Conservation (phyloP, 2,888 invertebrate genomes). For the Dasysyrphus albostriatus region DNA sequence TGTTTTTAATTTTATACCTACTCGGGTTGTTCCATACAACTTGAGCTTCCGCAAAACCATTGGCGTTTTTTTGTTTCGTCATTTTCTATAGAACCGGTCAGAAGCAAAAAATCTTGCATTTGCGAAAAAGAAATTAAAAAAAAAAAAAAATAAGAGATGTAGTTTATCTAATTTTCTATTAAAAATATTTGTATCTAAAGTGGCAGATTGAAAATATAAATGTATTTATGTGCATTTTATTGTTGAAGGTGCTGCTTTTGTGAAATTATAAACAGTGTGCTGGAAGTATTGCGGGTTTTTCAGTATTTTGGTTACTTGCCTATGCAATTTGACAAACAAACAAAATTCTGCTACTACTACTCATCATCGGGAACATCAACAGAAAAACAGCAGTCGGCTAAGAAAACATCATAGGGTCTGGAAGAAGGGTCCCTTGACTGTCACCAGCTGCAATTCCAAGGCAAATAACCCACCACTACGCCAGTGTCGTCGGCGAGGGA, state of each 20-base stretch:
- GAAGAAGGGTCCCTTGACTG: neutral
- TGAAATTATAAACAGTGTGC: constrained; percentile 50
- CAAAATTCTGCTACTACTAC: neutral
- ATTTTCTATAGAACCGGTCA: constrained; percentile 58
- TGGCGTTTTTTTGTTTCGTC: constrained; percentile 26
- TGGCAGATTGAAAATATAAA: neutral
- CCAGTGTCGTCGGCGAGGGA: neutral
- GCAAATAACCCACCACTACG: constrained; percentile 5
- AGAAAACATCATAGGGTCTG: constrained; percentile 16
- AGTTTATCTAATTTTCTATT: constrained; percentile 9
- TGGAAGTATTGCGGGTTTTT: constrained; percentile 41
- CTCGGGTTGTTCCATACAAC: constrained; percentile 18
- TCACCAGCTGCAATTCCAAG: neutral
- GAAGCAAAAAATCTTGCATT: constrained; percentile 23
- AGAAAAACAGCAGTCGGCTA: constrained; percentile 1
- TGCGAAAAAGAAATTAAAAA: constrained; percentile 5
- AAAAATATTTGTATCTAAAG: constrained; percentile 5
- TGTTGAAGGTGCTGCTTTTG: constrained; percentile 35
- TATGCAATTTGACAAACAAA: constrained; percentile 39
- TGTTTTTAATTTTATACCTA: neutral
- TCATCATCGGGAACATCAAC: neutral
- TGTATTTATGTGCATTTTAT: neutral
- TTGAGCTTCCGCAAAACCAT: constrained; percentile 42
- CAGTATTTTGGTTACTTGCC: constrained; percentile 32
- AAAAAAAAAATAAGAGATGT: constrained; percentile 36